Evolutionary conservation across 2,888 invertebrate species (phyloP), one percentile per base, ranked within the genome.

Genomic region (Lepidochitona cinerea): DNA sequence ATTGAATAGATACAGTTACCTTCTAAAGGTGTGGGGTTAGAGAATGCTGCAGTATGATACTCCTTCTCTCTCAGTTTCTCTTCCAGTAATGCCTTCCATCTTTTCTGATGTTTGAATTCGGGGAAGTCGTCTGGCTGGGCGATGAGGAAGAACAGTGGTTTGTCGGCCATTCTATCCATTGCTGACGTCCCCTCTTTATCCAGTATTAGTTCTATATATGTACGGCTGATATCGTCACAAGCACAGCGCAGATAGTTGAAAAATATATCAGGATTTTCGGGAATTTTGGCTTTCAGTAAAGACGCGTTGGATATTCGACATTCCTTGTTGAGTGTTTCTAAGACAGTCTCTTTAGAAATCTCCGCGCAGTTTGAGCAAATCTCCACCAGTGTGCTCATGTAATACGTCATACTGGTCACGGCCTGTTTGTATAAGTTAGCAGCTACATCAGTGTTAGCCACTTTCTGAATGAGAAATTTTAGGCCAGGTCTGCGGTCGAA

Each of bases 401-500:
- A 88, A 29, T 97, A 95, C 53, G 97, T 95, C 94, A 97, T 96
- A 0, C 97, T 95, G 0, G 96, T 96, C 37, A 96, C 96, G 12
- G 97, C 96, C 91, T 97, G 97, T 75, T 89, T 89, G 84, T 90
- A 90, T 66, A 90, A 79, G 75, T 90, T 90, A 36, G 89, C 88
- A 9, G 90, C 89, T n/a, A 89, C 89, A 23, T 85, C 85, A 4
- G 88, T 84, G n/a, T 86, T 82, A 0, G 87, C 85, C 53, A 90
- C 89, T 75, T 97, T 97, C 90, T 98, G 97, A 77, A 97, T 94
- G 2, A 98, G 93, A 89, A 98, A 97, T 90, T 98, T 98, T 29
- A 98, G 92, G 0, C 97, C 97, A 0, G 97, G 97, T 37, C 97
- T 93, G 9, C 94, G 93, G 90, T 98, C 97, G 88, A 98, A 97